Base-by-base conservation (phyloP, 2,113 vertebrate species). In the Semnornis frantzii region DNA sequence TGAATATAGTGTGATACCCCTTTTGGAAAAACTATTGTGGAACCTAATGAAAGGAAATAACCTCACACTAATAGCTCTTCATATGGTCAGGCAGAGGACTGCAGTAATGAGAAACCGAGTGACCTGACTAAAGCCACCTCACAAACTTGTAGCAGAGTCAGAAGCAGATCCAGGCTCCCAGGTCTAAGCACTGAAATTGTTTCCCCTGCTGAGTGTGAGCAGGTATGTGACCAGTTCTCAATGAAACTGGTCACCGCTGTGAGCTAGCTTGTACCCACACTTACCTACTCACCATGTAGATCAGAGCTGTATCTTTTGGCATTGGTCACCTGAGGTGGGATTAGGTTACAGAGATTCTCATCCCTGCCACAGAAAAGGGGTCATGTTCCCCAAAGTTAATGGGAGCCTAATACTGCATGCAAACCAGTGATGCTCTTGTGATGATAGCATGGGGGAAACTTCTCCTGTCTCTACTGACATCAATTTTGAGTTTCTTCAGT, bases 1-100 rank as follows among this genome's bases (percentile, higher is more conserved):
- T 27, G 39, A 59, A 64, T 72, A 37, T 4, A 28, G 31, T 15
- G 20, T 75, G 33, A 72, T 92, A 42, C 28, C 34, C 21, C 33
- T 52, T 66, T 74, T 77, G 69, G 48, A 55, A 84, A 10, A 37
- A 79, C 71, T 64, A 52, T 24, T 52, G 50, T 85, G 39, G 48
- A 75, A 55, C 48, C 31, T 85, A 82, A 89, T 79, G 33, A 68
- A 83, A 89, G 77, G 57, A 79, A 93, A 70, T 31, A 89, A 77
- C 70, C 60, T 28, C 50, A 25, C 39, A 63, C 48, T 91, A 79
- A 72, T 57, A 37, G 54, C 8, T 68, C 62, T 84, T 70, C 63
- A 25, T 92, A 30, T 37, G 63, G 54, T 42, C 66, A 68, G 60
- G 71, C 54, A 31, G 66, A 91, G 54, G 55, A 94, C 79, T 87